A percentile compares a stretch with the other conserved stretches of the same genome.
These are phyloP conservation scores for Balaenoptera acutorostrata DNA, from an alignment of 2,113 vertebrate genomes.

Conservation along the genomic window DNA sequence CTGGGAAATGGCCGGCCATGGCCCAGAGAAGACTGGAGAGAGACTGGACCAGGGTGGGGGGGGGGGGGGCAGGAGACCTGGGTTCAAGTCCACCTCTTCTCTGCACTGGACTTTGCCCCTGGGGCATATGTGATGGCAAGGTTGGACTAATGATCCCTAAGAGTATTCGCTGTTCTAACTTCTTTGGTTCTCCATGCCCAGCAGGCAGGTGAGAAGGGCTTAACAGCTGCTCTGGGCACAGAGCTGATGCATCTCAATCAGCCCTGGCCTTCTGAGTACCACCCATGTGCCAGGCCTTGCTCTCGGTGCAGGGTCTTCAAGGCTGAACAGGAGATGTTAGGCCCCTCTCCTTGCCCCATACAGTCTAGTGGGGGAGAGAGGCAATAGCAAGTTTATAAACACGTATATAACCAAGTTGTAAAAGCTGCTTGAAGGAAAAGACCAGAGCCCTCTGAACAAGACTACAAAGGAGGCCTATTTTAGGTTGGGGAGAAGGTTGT, in stretches of 20 bases:
- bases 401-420: accelerated
- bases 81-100: background rate
- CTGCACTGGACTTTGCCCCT: background rate
- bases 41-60: no score
- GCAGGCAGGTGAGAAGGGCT: background rate
- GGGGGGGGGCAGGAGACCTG: background rate
- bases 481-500: background rate
- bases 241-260: accelerated
- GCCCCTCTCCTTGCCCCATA: background rate
- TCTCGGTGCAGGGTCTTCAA: background rate
- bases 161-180: background rate
- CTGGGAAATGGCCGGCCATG: no score
- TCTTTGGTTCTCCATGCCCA: background rate
- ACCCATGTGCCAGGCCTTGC: background rate
- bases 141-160: background rate
- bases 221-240: accelerated
- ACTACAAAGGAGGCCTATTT: background rate
- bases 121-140: background rate
- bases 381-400: background rate
- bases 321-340: background rate
- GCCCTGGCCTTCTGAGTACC: background rate
- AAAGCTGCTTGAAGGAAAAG: background rate
- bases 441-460: background rate
- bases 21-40: background rate
- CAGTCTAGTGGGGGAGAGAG: background rate